Evolutionary conservation across 2,797 vertebrate genomes (phyloP).

Genomic region (Cottoperca gobio): DNA sequence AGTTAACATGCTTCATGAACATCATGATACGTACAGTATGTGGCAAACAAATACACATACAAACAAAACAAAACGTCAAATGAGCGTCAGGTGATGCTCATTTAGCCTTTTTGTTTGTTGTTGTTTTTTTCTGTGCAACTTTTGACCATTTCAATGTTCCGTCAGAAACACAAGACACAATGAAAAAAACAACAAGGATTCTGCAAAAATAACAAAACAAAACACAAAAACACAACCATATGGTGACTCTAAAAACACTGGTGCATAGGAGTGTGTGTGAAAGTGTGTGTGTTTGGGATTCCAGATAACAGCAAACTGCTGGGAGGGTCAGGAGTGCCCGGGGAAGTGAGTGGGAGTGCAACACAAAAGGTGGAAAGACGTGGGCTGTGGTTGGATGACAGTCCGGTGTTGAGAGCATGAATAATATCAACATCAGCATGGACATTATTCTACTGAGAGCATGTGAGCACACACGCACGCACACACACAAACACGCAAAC

Average conservation of each 20-base stretch:
- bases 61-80: slow-evolving; percentile 79
- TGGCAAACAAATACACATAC: slow-evolving; percentile 54
- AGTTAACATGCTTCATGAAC: slow-evolving; percentile 86
- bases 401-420: slow-evolving; percentile 33
- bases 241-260: slow-evolving; percentile 61
- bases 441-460: slow-evolving; percentile 40
- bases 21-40: slow-evolving; percentile 63
- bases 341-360: slow-evolving; percentile 63
- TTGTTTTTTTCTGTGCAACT: slow-evolving; percentile 70
- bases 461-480: slow-evolving; percentile 63
- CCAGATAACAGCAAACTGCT: slow-evolving; percentile 44
- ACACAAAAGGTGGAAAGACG: slow-evolving; percentile 52
- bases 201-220: slow-evolving; percentile 41
- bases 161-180: slow-evolving; percentile 44
- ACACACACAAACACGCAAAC: slow-evolving; percentile 31
- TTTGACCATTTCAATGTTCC: slow-evolving; percentile 27
- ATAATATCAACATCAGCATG: slow-evolving; percentile 32
- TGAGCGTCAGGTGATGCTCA: slow-evolving; percentile 70
- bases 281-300: slow-evolving; percentile 33
- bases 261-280: slow-evolving; percentile 59
- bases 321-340: slow-evolving; percentile 32
- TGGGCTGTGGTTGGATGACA: slow-evolving; percentile 55
- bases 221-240: slow-evolving; percentile 46
- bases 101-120: slow-evolving; percentile 75
- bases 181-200: slow-evolving; percentile 69